Base-by-base conservation (phyloP, 2,797 vertebrate genomes). In the Nannoperca australis region DNA sequence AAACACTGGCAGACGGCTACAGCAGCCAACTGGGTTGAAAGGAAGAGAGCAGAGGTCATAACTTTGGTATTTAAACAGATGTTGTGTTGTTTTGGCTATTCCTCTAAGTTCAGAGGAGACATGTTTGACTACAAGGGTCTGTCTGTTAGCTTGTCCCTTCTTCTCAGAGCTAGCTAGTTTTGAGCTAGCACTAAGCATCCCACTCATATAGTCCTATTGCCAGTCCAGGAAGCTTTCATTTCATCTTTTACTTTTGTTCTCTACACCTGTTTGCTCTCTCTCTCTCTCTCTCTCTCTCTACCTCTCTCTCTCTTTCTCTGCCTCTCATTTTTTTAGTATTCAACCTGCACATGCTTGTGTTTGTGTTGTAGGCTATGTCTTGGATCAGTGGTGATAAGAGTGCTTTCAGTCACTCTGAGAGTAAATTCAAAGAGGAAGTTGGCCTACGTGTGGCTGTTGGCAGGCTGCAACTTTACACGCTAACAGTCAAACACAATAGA, bases 371-470 rank as follows among this genome's bases (percentile, higher is more conserved):
- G 66, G 51, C 20, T 58, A 56, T 27, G 62, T 75, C 55, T 78
- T 68, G 42, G 68, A 78, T 82, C 38, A 68, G 49, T 59, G 36
- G 79, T 78, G 79, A 79, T 87, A 70, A 72, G 42, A 64, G 58
- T 32, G 70, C 68, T 77, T 79, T 88, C 74, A 67, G 73, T 79
- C 55, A 51, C 63, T 61, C 53, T 34, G 38, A 49, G 62, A 51
- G 60, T 78, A 69, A 72, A 83, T 54, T 65, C 24, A 68, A 83
- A 90, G 84, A 82, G 88, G 65, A 91, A 88, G 85, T 89, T 77
- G 65, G 80, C 82, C 47, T 82, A 24, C 78, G 40, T 65, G 68
- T 67, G 49, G 72, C 71, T 73, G 55, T 73, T 76, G 58, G 53
- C 72, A 82, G 73, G 60, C 74, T 66, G 50, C 49, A 59, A 24